Evolutionary conservation across 2,113 vertebrate species (phyloP).

Genomic region (Hydrochoerus hydrochaeris): DNA sequence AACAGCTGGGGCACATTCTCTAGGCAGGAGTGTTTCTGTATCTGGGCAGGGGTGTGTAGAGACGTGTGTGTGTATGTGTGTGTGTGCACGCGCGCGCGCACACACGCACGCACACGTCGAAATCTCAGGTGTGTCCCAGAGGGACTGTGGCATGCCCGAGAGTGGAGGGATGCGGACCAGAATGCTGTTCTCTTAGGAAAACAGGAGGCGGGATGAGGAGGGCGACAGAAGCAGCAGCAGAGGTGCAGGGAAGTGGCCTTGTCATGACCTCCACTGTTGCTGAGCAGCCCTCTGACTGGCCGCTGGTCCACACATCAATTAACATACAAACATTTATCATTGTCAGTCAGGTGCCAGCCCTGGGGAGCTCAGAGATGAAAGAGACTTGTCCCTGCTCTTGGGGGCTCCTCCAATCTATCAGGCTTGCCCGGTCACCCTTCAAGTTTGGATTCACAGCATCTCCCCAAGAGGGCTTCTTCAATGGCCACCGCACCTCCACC

Average conservation of each 20-base stretch:
- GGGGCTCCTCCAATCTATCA: not conserved
- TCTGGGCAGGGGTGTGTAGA: not conserved
- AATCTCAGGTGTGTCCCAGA: not conserved
- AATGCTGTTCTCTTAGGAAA: not conserved
- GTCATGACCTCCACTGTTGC: not conserved
- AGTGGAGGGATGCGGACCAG: not conserved
- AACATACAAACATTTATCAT: conserved; percentile 37
- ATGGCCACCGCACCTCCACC: not conserved
- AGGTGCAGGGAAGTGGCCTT: not conserved
- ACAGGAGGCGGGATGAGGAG: not conserved
- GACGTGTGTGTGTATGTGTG: not conserved
- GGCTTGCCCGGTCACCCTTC: not conserved
- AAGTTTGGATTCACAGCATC: not conserved
- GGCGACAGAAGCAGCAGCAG: not conserved
- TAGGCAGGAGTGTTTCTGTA: not conserved
- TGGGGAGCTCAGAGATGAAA: conserved; percentile 31
- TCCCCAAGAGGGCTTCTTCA: not conserved
- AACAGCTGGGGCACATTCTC: not conserved
- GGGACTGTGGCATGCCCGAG: not conserved
- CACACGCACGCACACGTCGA: no score
- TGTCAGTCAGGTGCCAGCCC: not conserved
- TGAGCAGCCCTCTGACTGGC: not conserved
- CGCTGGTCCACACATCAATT: not conserved
- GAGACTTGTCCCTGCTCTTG: not conserved
- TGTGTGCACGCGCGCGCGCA: no score